phyloP scores from a whole-genome alignment of 2,888 invertebrate species.

The Erebia epiphron region DNA sequence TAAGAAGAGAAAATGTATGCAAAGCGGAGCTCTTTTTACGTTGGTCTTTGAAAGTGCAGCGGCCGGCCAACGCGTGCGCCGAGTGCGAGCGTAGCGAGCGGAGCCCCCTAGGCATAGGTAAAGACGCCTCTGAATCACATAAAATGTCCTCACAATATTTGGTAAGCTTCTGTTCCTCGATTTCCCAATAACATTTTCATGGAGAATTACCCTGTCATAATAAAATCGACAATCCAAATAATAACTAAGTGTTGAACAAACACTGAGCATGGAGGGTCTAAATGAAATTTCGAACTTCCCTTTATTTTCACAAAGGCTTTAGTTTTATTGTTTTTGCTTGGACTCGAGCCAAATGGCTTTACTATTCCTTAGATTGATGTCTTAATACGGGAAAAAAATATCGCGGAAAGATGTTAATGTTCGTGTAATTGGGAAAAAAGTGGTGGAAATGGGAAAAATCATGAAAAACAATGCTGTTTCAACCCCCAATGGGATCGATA shows the following conservation, averaged over 20 bases:
- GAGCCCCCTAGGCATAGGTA: no score
- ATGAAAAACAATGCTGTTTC: slow-evolving; percentile 28
- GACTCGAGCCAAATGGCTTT: slow-evolving; percentile 67
- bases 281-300: slow-evolving; percentile 60
- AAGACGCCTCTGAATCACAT: no score
- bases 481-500: slow-evolving; percentile 15
- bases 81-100: no score
- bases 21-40: no score
- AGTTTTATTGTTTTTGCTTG: slow-evolving; percentile 67
- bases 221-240: slow-evolving; percentile 38
- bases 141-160: slow-evolving; percentile 5
- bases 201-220: slow-evolving; percentile 31
- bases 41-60: no score
- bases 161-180: neutral
- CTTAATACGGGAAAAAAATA: slow-evolving; percentile 56
- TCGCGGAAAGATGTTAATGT: slow-evolving; percentile 56
- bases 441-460: slow-evolving; percentile 28
- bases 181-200: slow-evolving; percentile 15
- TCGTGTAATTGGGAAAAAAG: slow-evolving; percentile 47
- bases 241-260: slow-evolving; percentile 35
- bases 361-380: slow-evolving; percentile 67
- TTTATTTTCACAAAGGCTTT: slow-evolving; percentile 55
- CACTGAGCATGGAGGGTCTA: slow-evolving; percentile 40
- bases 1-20: no score
- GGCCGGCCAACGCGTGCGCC: no score